These are phyloP conservation scores for Mystacides longicornis DNA, from an alignment of 2,888 invertebrate genomes.

Conservation along the genomic window DNA sequence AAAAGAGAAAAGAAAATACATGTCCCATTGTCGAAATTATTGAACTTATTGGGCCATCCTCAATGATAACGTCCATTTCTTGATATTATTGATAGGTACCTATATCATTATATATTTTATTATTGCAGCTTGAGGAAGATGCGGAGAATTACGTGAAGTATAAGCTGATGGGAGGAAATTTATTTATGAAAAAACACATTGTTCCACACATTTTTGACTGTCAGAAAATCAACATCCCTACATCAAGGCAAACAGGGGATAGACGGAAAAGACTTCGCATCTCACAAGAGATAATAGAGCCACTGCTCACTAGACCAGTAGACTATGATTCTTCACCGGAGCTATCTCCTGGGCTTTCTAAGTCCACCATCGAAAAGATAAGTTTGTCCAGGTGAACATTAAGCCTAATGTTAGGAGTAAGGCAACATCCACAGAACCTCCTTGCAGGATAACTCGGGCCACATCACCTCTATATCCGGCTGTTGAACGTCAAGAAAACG, in stretches of 20 bases:
- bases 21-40: too few species aligned
- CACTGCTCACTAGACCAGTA: background rate
- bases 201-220: slow-evolving; percentile 5
- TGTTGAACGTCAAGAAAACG: background rate
- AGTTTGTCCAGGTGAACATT: background rate
- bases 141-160: too few species aligned
- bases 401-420: background rate
- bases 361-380: background rate
- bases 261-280: background rate
- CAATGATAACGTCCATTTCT: too few species aligned
- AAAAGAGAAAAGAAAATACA: too few species aligned
- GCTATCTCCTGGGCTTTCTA: background rate
- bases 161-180: too few species aligned
- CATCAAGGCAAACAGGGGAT: background rate
- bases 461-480: background rate
- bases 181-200: background rate
- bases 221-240: background rate
- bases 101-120: too few species aligned
- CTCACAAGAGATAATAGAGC: background rate
- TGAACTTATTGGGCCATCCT: too few species aligned
- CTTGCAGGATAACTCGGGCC: background rate
- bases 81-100: too few species aligned
- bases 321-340: background rate
- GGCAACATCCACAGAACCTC: background rate
- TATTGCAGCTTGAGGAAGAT: too few species aligned